A percentile compares a stretch with the other conserved stretches of the same genome.
Evolutionary conservation across 1,140 invertebrate genomes (phyloP).

Genomic region (Tenebrio molitor): DNA sequence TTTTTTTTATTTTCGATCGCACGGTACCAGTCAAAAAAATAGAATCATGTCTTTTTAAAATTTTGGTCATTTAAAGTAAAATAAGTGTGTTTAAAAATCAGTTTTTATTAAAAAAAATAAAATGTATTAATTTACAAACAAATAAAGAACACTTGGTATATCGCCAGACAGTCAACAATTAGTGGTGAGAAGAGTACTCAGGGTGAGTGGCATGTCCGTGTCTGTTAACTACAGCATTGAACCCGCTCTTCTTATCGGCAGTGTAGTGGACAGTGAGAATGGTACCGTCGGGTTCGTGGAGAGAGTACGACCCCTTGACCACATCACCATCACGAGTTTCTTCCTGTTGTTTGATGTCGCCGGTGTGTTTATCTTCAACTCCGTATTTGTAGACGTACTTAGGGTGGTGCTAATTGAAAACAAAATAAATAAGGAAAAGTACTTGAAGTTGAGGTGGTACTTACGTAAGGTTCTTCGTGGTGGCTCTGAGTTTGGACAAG

Average conservation of each 20-base stretch:
- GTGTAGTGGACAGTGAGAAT: slow-evolving; percentile 75
- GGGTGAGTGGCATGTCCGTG: slow-evolving; percentile 24
- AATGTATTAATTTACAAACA: too few relatives aligned
- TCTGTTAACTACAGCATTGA: slow-evolving; percentile 69
- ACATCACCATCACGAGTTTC: slow-evolving; percentile 62
- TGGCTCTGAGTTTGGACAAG: not conserved
- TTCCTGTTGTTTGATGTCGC: slow-evolving; percentile 63
- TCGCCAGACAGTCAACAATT: too few relatives aligned
- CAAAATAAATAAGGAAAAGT: not conserved
- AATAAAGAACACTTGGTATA: too few relatives aligned
- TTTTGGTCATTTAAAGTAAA: too few relatives aligned
- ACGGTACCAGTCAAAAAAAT: too few relatives aligned
- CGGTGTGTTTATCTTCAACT: slow-evolving; percentile 63
- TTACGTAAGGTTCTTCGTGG: slow-evolving; percentile 1
- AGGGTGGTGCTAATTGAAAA: slow-evolving; percentile 11
- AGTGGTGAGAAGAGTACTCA: too few relatives aligned
- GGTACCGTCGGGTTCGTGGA: slow-evolving; percentile 68
- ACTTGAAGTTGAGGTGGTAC: not conserved
- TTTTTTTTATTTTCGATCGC: too few relatives aligned
- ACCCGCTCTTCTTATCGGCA: slow-evolving; percentile 77
- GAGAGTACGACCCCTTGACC: slow-evolving; percentile 18
- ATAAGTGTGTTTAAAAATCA: too few relatives aligned
- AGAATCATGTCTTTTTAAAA: too few relatives aligned
- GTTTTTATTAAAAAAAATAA: too few relatives aligned
- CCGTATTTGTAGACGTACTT: slow-evolving; percentile 64